phyloP scores from a whole-genome alignment of 2,113 vertebrate genomes.

The Falcunculus frontatus region DNA sequence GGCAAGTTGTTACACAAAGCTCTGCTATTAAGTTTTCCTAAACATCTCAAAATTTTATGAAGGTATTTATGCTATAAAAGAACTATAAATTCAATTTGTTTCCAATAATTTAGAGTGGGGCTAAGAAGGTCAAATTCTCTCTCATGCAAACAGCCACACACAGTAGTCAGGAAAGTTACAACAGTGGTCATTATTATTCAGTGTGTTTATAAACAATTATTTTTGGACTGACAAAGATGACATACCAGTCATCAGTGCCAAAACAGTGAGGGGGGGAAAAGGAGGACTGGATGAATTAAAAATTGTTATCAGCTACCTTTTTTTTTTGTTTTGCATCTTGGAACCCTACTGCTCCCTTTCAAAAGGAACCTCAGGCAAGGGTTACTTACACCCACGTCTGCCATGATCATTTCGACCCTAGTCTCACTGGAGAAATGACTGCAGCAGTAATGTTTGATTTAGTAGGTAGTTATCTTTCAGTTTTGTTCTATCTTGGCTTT shows the following conservation, averaged over 20 bases:
- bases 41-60: slow-evolving; percentile 45
- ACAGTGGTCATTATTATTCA: not conserved
- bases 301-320: not conserved
- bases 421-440: not conserved
- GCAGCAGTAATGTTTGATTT: not conserved
- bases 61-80: slow-evolving; percentile 38
- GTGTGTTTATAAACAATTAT: not conserved
- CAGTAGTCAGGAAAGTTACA: not conserved
- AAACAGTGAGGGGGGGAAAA: not conserved
- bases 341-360: not conserved
- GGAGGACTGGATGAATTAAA: not conserved
- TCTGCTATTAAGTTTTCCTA: slow-evolving; percentile 32
- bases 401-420: not conserved
- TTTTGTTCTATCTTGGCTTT: not conserved
- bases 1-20: slow-evolving; percentile 11
- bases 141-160: not conserved
- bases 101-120: slow-evolving; percentile 38
- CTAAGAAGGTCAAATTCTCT: slow-evolving; percentile 46
- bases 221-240: not conserved
- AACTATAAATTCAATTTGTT: slow-evolving; percentile 38
- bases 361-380: not conserved
- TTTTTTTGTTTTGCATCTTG: not conserved
- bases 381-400: not conserved
- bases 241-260: not conserved
- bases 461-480: not conserved